Evolutionary conservation across 2,888 invertebrate species (phyloP).

Genomic region (Melanostoma mellinum): DNA sequence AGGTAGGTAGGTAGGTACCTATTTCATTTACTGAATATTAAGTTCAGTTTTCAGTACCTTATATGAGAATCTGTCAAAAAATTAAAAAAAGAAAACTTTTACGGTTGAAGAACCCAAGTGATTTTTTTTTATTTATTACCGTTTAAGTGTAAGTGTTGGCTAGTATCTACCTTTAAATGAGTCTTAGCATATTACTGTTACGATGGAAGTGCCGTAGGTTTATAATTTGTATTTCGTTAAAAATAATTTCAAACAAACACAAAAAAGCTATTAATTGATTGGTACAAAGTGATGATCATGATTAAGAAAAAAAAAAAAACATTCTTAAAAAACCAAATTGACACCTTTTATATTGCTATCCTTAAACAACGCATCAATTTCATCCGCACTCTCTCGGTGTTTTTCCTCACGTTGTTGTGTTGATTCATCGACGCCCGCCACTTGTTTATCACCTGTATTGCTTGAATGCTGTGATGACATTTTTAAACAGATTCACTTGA

Average conservation of each 20-base stretch:
- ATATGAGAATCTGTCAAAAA: too few relatives aligned
- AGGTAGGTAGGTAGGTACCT: too few relatives aligned
- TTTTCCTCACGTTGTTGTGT: constrained; percentile 55
- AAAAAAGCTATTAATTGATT: background rate
- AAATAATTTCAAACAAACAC: background rate
- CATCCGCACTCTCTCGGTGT: constrained; percentile 50
- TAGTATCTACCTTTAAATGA: too few relatives aligned
- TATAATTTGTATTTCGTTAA: too few relatives aligned
- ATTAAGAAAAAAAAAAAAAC: background rate
- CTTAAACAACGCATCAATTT: constrained; percentile 65
- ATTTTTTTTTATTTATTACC: too few relatives aligned
- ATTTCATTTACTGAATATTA: too few relatives aligned
- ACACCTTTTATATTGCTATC: constrained; percentile 54
- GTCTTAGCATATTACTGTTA: too few relatives aligned
- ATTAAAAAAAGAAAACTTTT: too few relatives aligned
- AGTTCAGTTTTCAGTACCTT: too few relatives aligned
- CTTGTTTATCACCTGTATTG: constrained; percentile 63
- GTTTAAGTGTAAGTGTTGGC: too few relatives aligned
- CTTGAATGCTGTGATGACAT: constrained; percentile 69
- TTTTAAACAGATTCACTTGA: constrained; percentile 33
- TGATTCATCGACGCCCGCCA: constrained; percentile 40
- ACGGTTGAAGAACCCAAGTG: too few relatives aligned
- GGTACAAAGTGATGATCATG: background rate
- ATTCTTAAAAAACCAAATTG: background rate
- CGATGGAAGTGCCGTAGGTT: too few relatives aligned